Base-by-base conservation (phyloP, 2,888 invertebrate genomes). In the Philereme vetulata region DNA sequence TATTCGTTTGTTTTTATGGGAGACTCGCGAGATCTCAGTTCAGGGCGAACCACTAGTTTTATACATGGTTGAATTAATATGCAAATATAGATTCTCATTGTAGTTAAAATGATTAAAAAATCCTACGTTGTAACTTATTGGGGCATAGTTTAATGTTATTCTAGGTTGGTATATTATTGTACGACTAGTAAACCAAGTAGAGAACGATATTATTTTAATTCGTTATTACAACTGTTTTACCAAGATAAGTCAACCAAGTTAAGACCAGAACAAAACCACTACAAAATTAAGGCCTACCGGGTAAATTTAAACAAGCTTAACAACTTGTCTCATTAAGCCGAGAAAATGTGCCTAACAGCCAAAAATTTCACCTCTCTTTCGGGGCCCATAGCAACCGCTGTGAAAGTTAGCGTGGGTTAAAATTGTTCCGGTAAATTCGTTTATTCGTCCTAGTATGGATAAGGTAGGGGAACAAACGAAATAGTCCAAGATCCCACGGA, bases 391-490 rank as follows among this genome's bases (percentile, higher is more conserved):
- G 67, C 65, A 67, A 64, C 72, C 63, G 62, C 60, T 60, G 67
- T 68, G 78, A 77, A 84, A 84, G 85, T 86, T 85, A 82, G 77
- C 78, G 78, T 74, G 83, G 85, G 86, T 87, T 89, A 81, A 88
- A 90, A 90, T 87, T 89, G 86, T 85, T 83, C 79, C 80, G 77
- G 83, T 83, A 86, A 89, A 90, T 90, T 88, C 86, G 82, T 87
- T 89, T 87, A 86, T 86, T 77, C 81, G 75, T 78, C 80, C 82
- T 77, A 75, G 76, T 75, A 81, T 72, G 72, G 70, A 67, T 64
- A 71, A 68, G 71, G 70, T 75, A 70, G 77, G 77, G 84, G 81
- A 81, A 77, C 82, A 82, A 83, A 82, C 77, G 80, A 21, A 21
- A 21, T 21, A 21, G 21, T 21, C 21, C 21, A 21, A 21, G 21